A percentile compares a stretch with the other conserved stretches of the same genome.
phyloP scores from a whole-genome alignment of 2,797 vertebrate species.

The Danio aesculapii region DNA sequence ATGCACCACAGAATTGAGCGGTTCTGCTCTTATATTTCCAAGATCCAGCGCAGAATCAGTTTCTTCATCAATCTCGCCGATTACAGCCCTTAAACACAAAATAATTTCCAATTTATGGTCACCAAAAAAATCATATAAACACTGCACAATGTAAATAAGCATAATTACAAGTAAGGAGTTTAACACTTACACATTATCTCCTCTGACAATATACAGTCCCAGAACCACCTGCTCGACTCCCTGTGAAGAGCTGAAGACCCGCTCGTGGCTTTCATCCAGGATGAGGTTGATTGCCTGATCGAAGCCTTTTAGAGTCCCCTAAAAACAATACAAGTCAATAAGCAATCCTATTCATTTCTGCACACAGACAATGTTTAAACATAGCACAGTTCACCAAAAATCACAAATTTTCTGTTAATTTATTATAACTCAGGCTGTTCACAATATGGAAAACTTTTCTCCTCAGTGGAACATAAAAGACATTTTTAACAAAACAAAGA shows the following conservation, averaged over 20 bases:
- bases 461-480: too few species aligned
- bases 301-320: slow-evolving; percentile 98
- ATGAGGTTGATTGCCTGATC: slow-evolving; percentile 99
- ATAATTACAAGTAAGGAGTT: not conserved
- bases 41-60: slow-evolving; percentile 96
- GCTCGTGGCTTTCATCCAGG: slow-evolving; percentile 97
- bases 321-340: slow-evolving; percentile 16
- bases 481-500: too few species aligned
- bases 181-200: slow-evolving; percentile 96
- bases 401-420: too few species aligned
- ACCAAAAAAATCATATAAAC: not conserved
- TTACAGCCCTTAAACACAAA: slow-evolving; percentile 87
- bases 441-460: too few species aligned
- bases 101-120: not conserved
- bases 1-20: slow-evolving; percentile 95
- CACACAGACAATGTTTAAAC: not conserved
- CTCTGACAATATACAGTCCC: slow-evolving; percentile 96
- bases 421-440: too few species aligned
- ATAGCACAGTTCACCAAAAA: not conserved
- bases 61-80: slow-evolving; percentile 98
- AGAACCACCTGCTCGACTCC: slow-evolving; percentile 98
- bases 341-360: not conserved
- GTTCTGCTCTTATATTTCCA: slow-evolving; percentile 96
- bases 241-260: slow-evolving; percentile 97
- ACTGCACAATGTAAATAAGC: not conserved